A percentile compares a stretch with the other conserved stretches of the same genome.
These are phyloP conservation scores for Bombylius discolor DNA, from an alignment of 2,888 invertebrate genomes.

Conservation along the genomic window DNA sequence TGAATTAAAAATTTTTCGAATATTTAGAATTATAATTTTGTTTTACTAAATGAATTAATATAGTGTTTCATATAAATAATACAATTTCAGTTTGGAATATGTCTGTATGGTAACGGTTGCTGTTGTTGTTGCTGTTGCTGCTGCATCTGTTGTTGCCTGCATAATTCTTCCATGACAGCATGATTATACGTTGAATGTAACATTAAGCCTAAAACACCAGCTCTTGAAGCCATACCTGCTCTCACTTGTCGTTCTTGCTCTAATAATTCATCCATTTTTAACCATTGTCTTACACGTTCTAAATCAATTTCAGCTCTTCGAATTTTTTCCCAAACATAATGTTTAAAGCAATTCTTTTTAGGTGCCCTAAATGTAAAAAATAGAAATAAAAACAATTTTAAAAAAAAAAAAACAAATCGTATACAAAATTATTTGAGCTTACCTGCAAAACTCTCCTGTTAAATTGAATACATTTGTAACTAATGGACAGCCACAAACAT, in stretches of 20 bases:
- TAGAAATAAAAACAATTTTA: not conserved
- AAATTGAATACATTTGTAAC: slow-evolving; percentile 71
- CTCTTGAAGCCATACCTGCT: slow-evolving; percentile 57
- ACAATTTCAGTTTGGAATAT: too few relatives aligned
- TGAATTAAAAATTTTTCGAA: too few relatives aligned
- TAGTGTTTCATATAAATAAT: too few relatives aligned
- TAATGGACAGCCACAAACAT: slow-evolving; percentile 89
- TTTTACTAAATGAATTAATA: too few relatives aligned
- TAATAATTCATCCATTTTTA: slow-evolving; percentile 83
- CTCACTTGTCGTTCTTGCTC: slow-evolving; percentile 86
- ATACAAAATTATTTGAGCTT: not conserved
- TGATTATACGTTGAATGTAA: slow-evolving; percentile 96
- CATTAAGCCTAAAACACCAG: slow-evolving; percentile 86
- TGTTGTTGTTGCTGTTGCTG: not conserved
- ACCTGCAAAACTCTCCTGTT: slow-evolving; percentile 71
- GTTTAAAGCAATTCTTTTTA: slow-evolving; percentile 81
- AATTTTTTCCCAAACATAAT: slow-evolving; percentile 93
- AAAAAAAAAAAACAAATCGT: not conserved
- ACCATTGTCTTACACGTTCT: slow-evolving; percentile 84
- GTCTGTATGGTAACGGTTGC: not conserved
- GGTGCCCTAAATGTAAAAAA: slow-evolving; percentile 41
- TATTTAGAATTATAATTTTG: too few relatives aligned
- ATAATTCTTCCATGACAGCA: slow-evolving; percentile 66
- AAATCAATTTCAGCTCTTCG: slow-evolving; percentile 89
- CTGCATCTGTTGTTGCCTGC: slow-evolving; percentile 20